phyloP scores from a whole-genome alignment of 2,888 invertebrate species.

The Sminthurinus aureus region DNA sequence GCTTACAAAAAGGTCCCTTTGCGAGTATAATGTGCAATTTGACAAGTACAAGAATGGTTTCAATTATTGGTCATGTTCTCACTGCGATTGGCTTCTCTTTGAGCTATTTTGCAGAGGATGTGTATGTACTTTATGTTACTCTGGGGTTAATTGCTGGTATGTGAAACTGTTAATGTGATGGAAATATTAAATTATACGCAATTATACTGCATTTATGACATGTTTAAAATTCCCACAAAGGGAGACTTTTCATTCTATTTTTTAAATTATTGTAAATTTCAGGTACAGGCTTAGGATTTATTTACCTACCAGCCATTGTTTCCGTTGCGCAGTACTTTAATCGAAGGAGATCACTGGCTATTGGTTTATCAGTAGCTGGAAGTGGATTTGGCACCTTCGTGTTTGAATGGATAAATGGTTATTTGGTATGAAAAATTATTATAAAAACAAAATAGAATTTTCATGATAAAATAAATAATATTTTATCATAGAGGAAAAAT shows the following conservation, averaged over 20 bases:
- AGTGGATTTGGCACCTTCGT: conserved; percentile 10
- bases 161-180: not conserved
- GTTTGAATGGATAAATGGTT: not conserved
- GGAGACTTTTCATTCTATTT: not conserved
- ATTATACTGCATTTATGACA: not conserved
- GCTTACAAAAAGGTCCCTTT: no score
- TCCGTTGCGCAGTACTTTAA: not conserved
- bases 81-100: not conserved
- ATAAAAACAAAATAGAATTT: no score
- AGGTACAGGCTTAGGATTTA: not conserved
- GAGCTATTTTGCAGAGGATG: conserved; percentile 11
- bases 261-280: not conserved
- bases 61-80: no score
- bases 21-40: no score
- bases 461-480: no score
- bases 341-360: not conserved
- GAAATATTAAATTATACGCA: not conserved
- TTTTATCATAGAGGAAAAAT: no score
- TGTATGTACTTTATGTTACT: not conserved
- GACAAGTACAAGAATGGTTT: no score
- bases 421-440: not conserved
- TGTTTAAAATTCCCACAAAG: not conserved
- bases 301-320: conserved; percentile 21
- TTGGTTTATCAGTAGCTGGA: not conserved
- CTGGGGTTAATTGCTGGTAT: not conserved